These are phyloP conservation scores for Hephaestus fuliginosus DNA, from an alignment of 2,797 vertebrate genomes.

Conservation along the genomic window DNA sequence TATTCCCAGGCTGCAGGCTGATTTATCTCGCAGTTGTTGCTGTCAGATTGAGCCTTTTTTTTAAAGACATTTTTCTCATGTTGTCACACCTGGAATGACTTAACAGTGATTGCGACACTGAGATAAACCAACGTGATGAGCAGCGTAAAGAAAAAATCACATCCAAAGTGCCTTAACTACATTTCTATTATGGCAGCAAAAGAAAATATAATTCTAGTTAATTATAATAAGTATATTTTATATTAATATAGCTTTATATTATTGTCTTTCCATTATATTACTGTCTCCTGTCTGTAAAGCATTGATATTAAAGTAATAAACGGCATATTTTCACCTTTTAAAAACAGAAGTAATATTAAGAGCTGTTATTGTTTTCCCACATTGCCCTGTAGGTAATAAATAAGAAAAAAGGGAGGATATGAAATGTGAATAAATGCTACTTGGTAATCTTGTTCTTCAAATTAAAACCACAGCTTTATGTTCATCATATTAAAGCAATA, in stretches of 20 bases:
- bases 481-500: background rate
- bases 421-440: conserved; percentile 3
- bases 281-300: background rate
- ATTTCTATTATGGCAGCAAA: background rate
- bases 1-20: conserved; percentile 47
- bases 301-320: conserved; percentile 12
- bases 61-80: conserved; percentile 2
- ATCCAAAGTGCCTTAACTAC: background rate
- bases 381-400: conserved; percentile 9
- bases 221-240: background rate
- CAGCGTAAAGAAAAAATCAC: background rate
- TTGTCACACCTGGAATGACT: conserved; percentile 23
- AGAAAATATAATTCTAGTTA: background rate
- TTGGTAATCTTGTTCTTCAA: conserved; percentile 9
- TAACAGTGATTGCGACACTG: conserved; percentile 1
- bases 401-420: conserved; percentile 17
- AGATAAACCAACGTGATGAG: background rate
- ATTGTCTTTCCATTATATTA: background rate
- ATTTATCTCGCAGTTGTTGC: conserved; percentile 47
- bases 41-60: conserved; percentile 45
- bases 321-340: conserved; percentile 9
- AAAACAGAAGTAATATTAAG: conserved; percentile 21
- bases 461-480: background rate
- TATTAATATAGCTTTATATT: background rate
- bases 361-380: background rate